Evolutionary conservation across 2,113 vertebrate species (phyloP), one percentile per base, ranked within the genome.

Genomic region (Microtus montanus): DNA sequence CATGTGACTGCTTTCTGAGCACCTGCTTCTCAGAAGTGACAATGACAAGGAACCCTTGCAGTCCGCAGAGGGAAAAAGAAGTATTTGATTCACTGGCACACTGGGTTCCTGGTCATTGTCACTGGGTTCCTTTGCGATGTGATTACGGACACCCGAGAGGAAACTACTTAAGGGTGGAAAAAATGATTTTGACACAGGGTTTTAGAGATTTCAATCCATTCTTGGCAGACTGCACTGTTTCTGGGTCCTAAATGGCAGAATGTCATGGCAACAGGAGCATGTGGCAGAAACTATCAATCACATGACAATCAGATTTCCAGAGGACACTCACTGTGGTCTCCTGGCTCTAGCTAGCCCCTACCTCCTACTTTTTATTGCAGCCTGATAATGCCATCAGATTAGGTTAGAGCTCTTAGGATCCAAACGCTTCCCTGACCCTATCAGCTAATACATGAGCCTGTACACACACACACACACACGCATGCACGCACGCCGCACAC

Each of bases 11-110:
- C 35, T 83, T 95, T 63, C 38, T 68, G 4, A 54, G 20, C 41
- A 54, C 28, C 82, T 66, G 71, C 93, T 96, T 85, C 63, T 70
- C 71, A 88, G 22, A 92, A 84, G 11, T 92, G 15, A 93, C 35
- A 92, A 44, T 89, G 20, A 87, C 19, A 83, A 13, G 4, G 73
- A 41, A 87, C 14, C 41, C 47, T 49, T 49, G 47, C 47, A 49
- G 47, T 49, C 47, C 9, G 10, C 47, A 49, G 47, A 49, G 47
- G 2, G 10, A 49, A 49, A 49, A 49, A 47, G 47, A 49, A 11
- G 47, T 49, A 49, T 49, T 49, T 49, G 47, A 49, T 49, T 49
- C 47, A 49, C 47, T 49, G 47, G 47, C 47, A 49, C 47, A 49
- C 47, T 49, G 47, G 8, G 47, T 47, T 47, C 47, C 47, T 47